Conservation (phyloP, 92 coral and sea anemone genomes). For the Parazoanthus darwini region DNA sequence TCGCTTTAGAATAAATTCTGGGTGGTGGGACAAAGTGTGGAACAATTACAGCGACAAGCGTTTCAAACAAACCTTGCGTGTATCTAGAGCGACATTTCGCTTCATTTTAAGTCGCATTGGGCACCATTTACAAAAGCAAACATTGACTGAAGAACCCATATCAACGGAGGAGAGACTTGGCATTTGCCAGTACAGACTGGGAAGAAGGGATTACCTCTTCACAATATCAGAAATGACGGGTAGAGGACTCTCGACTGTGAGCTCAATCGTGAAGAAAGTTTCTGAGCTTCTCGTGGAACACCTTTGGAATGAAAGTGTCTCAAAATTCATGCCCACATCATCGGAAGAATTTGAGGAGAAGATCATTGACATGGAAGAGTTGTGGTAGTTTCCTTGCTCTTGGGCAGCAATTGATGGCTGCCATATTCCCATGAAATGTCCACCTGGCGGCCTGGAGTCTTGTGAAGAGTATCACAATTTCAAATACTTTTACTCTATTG, state of each 20-base stretch:
- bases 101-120: constrained; percentile 51
- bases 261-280: constrained; percentile 52
- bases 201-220: constrained; percentile 48
- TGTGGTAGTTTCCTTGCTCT: constrained; percentile 49
- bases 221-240: constrained; percentile 62
- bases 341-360: constrained; percentile 39
- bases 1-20: constrained; percentile 37
- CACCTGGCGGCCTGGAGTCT: constrained; percentile 41
- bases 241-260: constrained; percentile 52
- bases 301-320: constrained; percentile 46
- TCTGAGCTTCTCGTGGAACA: constrained; percentile 41
- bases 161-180: constrained; percentile 52
- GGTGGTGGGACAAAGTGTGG: constrained; percentile 55
- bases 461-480: constrained; percentile 39
- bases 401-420: constrained; percentile 54
- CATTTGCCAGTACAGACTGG: constrained; percentile 54
- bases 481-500: constrained; percentile 44
- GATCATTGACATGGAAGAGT: constrained; percentile 49
- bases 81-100: constrained; percentile 53
- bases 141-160: constrained; percentile 56
- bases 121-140: constrained; percentile 38
- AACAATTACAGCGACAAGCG: constrained; percentile 47
- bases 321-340: constrained; percentile 46
- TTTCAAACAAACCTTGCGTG: constrained; percentile 62
- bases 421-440: constrained; percentile 49